These are phyloP conservation scores for Bos indicus DNA, from an alignment of 2,113 vertebrate genomes.

Conservation along the genomic window DNA sequence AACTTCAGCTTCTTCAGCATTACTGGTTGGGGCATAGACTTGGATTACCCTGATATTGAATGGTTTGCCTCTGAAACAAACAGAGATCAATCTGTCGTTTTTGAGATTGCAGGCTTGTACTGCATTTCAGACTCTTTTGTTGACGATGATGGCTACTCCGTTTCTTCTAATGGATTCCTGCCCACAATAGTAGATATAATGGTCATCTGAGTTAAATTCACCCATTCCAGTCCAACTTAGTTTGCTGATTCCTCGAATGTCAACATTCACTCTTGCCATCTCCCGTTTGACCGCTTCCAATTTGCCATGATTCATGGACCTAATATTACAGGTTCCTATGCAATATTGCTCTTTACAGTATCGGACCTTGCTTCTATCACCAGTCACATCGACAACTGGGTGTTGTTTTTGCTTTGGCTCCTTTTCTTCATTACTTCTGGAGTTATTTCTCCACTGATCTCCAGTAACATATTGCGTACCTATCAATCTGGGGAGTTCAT, in stretches of 20 bases:
- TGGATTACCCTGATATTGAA: background rate
- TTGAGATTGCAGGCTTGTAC: background rate
- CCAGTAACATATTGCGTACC: background rate
- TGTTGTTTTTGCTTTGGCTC: background rate
- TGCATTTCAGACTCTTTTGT: background rate
- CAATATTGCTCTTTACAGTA: background rate
- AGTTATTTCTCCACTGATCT: background rate
- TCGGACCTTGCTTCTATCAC: background rate
- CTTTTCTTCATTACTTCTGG: background rate
- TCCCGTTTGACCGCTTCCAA: background rate
- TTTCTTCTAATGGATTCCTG: background rate
- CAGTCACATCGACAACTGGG: background rate
- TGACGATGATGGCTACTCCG: background rate
- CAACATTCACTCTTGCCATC: accelerated
- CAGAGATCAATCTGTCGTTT: background rate
- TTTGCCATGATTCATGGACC: background rate
- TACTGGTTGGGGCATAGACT: background rate
- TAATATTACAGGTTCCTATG: background rate
- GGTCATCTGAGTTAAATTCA: background rate
- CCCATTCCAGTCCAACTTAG: background rate
- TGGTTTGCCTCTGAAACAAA: background rate
- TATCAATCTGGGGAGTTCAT: background rate
- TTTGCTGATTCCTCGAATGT: background rate
- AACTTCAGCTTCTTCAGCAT: background rate
- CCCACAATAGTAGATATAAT: background rate